Conservation (phyloP, 2,113 vertebrate genomes). For the Circaetus cinerascens region DNA sequence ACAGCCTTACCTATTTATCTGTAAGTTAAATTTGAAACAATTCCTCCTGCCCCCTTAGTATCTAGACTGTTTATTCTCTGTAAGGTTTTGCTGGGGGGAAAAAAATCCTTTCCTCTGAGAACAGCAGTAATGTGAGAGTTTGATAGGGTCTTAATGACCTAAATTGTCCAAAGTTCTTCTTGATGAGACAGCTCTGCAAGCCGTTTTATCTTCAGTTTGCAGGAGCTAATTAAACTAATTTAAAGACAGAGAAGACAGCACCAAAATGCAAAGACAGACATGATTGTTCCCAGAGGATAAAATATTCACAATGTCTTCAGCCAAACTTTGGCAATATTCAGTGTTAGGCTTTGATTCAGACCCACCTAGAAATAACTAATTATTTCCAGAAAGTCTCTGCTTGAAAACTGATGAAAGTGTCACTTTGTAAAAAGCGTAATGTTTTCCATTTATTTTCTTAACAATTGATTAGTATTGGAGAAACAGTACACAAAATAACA, state of each 20-base stretch:
- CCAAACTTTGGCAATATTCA: neutral
- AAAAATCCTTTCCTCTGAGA: neutral
- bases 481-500: neutral
- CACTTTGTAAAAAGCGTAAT: neutral
- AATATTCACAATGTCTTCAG: neutral
- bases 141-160: neutral
- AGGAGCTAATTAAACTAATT: constrained; percentile 38
- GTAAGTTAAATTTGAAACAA: neutral
- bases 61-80: neutral
- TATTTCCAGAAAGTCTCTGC: neutral
- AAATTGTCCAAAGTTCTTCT: neutral
- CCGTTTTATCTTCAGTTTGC: neutral
- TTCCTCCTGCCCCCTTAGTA: neutral
- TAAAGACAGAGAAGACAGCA: neutral
- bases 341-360: neutral
- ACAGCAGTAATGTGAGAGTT: neutral
- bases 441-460: neutral
- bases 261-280: neutral
- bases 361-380: neutral
- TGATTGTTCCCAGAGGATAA: neutral
- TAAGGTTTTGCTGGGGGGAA: neutral
- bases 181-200: neutral
- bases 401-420: neutral
- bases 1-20: neutral
- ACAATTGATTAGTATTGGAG: neutral